A percentile compares a stretch with the other conserved stretches of the same genome.
These are phyloP conservation scores for Gonatopus flavifemur DNA, from an alignment of 1,140 invertebrate species.

Conservation along the genomic window DNA sequence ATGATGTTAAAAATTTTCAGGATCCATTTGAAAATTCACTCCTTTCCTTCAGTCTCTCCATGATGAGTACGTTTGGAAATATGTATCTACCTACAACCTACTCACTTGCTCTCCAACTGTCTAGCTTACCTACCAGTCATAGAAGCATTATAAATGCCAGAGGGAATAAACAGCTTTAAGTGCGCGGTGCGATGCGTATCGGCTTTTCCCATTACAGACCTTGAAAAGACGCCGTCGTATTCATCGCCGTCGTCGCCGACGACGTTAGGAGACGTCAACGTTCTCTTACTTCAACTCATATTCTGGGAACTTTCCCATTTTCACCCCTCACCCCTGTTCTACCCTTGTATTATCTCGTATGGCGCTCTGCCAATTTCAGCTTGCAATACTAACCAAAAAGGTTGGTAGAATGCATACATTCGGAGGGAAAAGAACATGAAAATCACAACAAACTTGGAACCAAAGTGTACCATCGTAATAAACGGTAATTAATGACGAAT, in stretches of 20 bases:
- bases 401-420: too few species aligned
- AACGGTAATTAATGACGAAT: too few species aligned
- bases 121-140: constrained; percentile 38
- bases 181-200: constrained; percentile 50
- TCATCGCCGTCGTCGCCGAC: constrained; percentile 24
- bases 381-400: too few species aligned
- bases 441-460: too few species aligned
- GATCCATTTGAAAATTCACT: background rate
- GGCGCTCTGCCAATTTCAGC: constrained; percentile 51
- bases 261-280: constrained; percentile 6
- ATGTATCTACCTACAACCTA: too few species aligned
- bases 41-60: background rate
- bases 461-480: too few species aligned
- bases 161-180: constrained; percentile 52
- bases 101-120: background rate
- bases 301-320: constrained; percentile 42
- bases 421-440: too few species aligned
- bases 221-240: constrained; percentile 40
- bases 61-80: constrained; percentile 18
- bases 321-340: constrained; percentile 18
- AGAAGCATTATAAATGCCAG: constrained; percentile 44
- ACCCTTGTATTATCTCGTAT: constrained; percentile 16
- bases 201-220: constrained; percentile 53
- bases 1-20: constrained; percentile 13
- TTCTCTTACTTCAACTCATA: background rate